Conservation (phyloP, 2,888 invertebrate species). For the Brenthis ino region DNA sequence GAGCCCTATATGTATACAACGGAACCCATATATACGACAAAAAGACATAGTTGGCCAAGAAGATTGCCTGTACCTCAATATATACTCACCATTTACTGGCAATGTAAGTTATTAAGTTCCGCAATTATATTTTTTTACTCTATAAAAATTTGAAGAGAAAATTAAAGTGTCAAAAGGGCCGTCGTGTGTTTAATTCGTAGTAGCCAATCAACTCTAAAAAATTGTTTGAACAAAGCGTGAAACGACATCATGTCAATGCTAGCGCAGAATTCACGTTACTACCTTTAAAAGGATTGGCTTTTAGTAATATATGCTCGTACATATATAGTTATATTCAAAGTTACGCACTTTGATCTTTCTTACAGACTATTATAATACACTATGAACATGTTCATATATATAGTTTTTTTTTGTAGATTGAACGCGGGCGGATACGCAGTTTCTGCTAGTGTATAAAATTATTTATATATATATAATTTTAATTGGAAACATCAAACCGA, state of each 20-base stretch:
- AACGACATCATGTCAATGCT: not conserved
- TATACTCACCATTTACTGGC: slow-evolving; percentile 74
- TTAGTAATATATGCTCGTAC: too few species aligned
- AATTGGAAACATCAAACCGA: too few species aligned
- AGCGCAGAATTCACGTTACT: not conserved
- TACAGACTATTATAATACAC: too few species aligned
- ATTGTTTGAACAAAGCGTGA: not conserved
- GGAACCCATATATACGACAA: slow-evolving; percentile 86
- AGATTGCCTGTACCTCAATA: slow-evolving; percentile 92
- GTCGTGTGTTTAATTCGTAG: not conserved
- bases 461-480: too few species aligned
- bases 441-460: too few species aligned
- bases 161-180: not conserved
- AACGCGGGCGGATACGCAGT: too few species aligned
- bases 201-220: not conserved
- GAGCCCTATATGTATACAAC: slow-evolving; percentile 88
- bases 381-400: too few species aligned
- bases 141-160: not conserved
- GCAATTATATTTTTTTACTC: not conserved
- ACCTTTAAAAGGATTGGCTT: not conserved
- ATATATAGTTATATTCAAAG: not conserved
- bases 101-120: slow-evolving; percentile 54
- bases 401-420: too few species aligned
- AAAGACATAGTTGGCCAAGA: slow-evolving; percentile 86
- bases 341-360: too few species aligned